Evolutionary conservation across 2,888 invertebrate genomes (phyloP), one percentile per base, ranked within the genome.

Genomic region (Kryphioiulus occultus): DNA sequence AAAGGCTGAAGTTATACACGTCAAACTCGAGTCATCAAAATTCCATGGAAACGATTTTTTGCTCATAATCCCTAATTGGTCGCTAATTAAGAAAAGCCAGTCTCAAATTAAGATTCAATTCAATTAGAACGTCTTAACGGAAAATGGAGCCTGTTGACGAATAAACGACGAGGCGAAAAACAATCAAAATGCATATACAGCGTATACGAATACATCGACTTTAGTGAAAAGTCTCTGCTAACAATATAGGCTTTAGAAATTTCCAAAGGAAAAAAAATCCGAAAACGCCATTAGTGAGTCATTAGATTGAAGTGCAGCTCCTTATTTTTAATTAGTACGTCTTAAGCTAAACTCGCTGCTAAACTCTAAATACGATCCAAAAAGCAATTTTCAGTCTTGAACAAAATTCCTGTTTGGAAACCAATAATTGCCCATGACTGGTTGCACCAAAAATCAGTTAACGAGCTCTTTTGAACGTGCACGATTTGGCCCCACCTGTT

Each of bases 61-160:
- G 68, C 10, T 68, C 68, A 1, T 26, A 68, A 10, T 68, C 26
- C 68, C 26, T 68, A 68, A 68, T 68, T 68, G 68, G 68, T 26
- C 26, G 68, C 68, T 68, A 68, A 68, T 68, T 68, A 68, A 68
- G 26, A 68, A 68, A 68, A 68, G 68, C 22, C 26, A 68, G 22
- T 68, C 68, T 68, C 9, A 68, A 68, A 68, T 68, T 68, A 26
- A 22, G 68, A 68, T 68, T 26, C 68, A 68, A 68, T 68, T 68
- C 26, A 68, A 68, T 68, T 68, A 68, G 68, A 26, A 68, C 2
- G 26, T 26, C 22, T 68, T 68, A 68, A 68, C 26, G 10, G 68
- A 22, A 68, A 68, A 68, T 9, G 12, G 26, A 68, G 68, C 68
- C 68, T 26, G 22, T 4, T 22, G 68, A 68, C 26, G 68, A 68